Conservation (phyloP, 1,140 invertebrate species). For the Magallana angulata region DNA sequence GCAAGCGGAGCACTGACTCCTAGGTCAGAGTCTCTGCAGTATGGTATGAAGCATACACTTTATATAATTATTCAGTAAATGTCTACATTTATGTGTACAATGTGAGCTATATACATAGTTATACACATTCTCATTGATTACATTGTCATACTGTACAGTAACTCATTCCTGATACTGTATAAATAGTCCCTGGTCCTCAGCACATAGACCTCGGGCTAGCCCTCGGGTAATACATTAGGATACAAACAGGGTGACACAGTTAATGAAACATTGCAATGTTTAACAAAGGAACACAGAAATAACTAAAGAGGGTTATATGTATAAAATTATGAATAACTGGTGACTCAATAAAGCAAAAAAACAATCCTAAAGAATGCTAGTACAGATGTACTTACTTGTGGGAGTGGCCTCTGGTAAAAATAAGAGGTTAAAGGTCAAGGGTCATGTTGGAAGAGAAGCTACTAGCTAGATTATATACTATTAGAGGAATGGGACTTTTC, state of each 20-base stretch:
- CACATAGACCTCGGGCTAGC: neutral
- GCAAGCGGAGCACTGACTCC: too few relatives aligned
- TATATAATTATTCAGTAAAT: neutral
- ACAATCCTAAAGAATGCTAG: neutral
- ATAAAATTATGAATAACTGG: neutral
- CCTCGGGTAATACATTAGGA: neutral
- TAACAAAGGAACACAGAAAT: conserved; percentile 11
- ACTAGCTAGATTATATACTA: too few relatives aligned
- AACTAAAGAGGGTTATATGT: conserved; percentile 8
- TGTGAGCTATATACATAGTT: neutral
- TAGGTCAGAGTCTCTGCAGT: too few relatives aligned
- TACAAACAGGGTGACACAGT: neutral
- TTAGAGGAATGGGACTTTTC: too few relatives aligned
- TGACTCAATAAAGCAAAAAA: conserved; percentile 7
- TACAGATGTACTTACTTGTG: conserved; percentile 9
- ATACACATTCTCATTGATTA: neutral
- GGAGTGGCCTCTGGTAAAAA: conserved; percentile 10
- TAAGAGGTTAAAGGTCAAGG: conserved; percentile 2
- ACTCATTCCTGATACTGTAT: neutral
- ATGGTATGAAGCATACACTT: neutral
- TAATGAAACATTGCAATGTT: conserved; percentile 22
- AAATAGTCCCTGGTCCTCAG: neutral
- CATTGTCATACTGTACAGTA: neutral
- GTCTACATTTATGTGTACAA: neutral
- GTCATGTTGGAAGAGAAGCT: too few relatives aligned